A percentile compares a stretch with the other conserved stretches of the same genome.
phyloP scores from a whole-genome alignment of 1,140 invertebrate genomes.

The Berghia stephanieae region DNA sequence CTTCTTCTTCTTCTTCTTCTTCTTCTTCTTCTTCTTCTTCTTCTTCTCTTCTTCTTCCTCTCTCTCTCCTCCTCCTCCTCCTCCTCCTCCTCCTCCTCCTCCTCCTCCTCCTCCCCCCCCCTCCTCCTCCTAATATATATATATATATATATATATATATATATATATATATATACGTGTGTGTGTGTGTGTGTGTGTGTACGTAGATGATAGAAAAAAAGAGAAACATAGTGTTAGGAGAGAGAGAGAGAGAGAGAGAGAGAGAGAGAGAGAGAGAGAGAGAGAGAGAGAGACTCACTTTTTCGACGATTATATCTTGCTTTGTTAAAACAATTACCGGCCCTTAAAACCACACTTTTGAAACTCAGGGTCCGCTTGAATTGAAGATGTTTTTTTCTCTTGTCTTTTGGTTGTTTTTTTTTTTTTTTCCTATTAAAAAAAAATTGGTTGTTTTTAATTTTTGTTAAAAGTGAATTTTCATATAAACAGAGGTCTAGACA shows the following conservation, averaged over 20 bases:
- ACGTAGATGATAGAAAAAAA: neutral
- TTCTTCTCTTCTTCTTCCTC: too few relatives aligned
- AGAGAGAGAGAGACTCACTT: neutral
- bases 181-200: constrained; percentile 3
- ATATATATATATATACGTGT: neutral
- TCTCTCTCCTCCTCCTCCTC: neutral
- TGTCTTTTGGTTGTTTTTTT: too few relatives aligned
- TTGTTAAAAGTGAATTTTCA: too few relatives aligned
- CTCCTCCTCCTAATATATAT: neutral
- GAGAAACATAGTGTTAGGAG: neutral
- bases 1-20: neutral
- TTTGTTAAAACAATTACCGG: too few relatives aligned
- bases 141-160: neutral
- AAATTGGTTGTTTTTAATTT: too few relatives aligned
- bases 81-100: neutral
- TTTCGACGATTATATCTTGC: too few relatives aligned
- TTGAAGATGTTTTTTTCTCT: too few relatives aligned
- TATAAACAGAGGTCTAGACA: too few relatives aligned
- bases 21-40: neutral
- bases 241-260: neutral
- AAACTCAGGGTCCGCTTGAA: too few relatives aligned
- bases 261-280: constrained; percentile 9
- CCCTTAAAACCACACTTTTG: too few relatives aligned
- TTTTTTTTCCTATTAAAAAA: too few relatives aligned
- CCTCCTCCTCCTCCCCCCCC: neutral